phyloP scores from a whole-genome alignment of 2,113 vertebrate species.

The Australoheros scitulus region DNA sequence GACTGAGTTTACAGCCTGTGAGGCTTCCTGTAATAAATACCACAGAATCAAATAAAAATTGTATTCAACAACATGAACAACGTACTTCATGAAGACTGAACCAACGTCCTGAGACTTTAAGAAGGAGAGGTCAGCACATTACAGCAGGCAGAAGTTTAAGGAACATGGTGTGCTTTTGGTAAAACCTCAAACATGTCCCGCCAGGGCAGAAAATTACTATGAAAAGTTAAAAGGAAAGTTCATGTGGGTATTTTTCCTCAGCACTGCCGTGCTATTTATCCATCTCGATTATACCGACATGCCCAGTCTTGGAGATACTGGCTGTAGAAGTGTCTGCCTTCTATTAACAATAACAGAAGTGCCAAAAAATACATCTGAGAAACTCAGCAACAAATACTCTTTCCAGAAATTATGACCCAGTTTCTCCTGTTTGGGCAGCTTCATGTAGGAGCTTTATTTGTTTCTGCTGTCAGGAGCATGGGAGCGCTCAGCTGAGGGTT shows the following conservation, averaged over 20 bases:
- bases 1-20: slow-evolving; percentile 17
- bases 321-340: not conserved
- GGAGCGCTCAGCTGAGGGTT: not conserved
- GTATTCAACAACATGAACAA: not conserved
- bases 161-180: not conserved
- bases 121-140: not conserved
- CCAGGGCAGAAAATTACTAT: not conserved
- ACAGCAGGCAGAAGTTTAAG: not conserved
- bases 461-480: too few relatives aligned
- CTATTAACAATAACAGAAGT: not conserved
- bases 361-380: not conserved
- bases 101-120: not conserved
- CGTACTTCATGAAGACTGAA: not conserved
- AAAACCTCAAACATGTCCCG: not conserved
- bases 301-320: not conserved
- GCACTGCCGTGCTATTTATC: not conserved
- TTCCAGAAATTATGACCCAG: not conserved
- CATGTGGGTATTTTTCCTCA: not conserved
- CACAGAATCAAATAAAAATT: not conserved
- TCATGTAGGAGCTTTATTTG: not conserved
- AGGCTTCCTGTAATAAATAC: slow-evolving; percentile 38
- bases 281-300: not conserved
- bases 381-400: not conserved
- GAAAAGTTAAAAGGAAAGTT: not conserved
- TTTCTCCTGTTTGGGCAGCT: not conserved